Conservation (phyloP, 2,888 invertebrate species). For the Myopa testacea region DNA sequence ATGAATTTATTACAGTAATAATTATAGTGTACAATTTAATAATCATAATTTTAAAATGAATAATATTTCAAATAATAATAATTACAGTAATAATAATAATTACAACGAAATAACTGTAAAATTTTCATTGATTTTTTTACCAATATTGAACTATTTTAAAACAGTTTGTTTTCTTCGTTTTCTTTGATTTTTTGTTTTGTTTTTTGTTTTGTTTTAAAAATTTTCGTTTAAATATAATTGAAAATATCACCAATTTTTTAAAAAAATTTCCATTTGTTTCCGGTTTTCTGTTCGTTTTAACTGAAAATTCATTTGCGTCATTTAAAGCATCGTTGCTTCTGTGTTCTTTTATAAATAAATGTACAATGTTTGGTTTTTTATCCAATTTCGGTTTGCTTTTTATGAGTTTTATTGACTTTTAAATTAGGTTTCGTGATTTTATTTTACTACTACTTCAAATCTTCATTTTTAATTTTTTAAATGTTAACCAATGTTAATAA, state of each 20-base stretch:
- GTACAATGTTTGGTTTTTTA: not conserved
- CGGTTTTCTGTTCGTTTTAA: conserved; percentile 36
- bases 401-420: no score
- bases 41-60: not conserved
- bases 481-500: not conserved
- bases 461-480: not conserved
- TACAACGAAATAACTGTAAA: not conserved
- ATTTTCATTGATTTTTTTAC: not conserved
- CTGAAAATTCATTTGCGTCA: not conserved
- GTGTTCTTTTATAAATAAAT: not conserved
- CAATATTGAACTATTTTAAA: no score
- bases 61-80: not conserved
- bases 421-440: not conserved
- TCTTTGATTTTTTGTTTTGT: conserved; percentile 8
- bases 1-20: no score
- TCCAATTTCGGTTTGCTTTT: not conserved
- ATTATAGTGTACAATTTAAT: not conserved
- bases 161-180: conserved; percentile 1
- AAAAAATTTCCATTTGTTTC: conserved; percentile 23
- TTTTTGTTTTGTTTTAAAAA: conserved; percentile 1
- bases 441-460: not conserved
- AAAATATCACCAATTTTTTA: conserved; percentile 48
- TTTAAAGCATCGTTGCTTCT: not conserved
- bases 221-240: conserved; percentile 18
- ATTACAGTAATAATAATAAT: not conserved